Evolutionary conservation across 2,888 invertebrate species (phyloP), one percentile per base, ranked within the genome.

Genomic region (Hirudinaria manillensis): DNA sequence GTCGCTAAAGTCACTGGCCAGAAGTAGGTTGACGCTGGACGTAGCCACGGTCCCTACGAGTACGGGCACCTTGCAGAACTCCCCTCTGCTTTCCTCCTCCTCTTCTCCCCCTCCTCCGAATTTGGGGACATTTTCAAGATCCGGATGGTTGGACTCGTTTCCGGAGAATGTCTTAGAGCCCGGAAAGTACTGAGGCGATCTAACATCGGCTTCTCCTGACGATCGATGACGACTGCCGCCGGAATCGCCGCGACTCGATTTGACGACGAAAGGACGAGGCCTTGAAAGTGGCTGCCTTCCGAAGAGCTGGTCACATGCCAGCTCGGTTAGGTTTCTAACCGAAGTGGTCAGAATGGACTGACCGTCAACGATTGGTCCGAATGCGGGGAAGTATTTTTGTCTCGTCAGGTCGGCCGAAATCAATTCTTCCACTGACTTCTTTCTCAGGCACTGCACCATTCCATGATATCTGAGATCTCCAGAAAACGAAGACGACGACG

Each of bases 21-120:
- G 92, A 84, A 98, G 91, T 73, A 93, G 92, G 84, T 93, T 92
- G 86, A 94, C 95, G 10, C 95, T 92, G 85, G 87, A 87, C 78
- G 81, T 83, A 68, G 80, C 81, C 53, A 82, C 82, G 45, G 82
- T 79, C 4, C 84, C 83, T 36, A 83, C 80, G 81, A 84, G 82
- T 6, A 83, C 80, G 19, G 71, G 72, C 13, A 72, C 66, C 24
- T 56, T 32, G 10, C 75, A 71, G 32, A 75, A 75, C 36, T 32
- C 56, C 16, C 45, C 45, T 16, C 45, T 45, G 1, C 45, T 16
- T 10, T 27, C 55, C 24, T 7, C 34, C 45, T n/a, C n/a, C 29
- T 29, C 27, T 67, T 21, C 21, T 10, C 13, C 36, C 29, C 7
- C 16, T 7, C 4, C 19, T 6, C 65, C n/a, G 21, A n/a, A 27